Evolutionary conservation across 2,888 invertebrate species (phyloP).

Genomic region (Yponomeuta malinellus): DNA sequence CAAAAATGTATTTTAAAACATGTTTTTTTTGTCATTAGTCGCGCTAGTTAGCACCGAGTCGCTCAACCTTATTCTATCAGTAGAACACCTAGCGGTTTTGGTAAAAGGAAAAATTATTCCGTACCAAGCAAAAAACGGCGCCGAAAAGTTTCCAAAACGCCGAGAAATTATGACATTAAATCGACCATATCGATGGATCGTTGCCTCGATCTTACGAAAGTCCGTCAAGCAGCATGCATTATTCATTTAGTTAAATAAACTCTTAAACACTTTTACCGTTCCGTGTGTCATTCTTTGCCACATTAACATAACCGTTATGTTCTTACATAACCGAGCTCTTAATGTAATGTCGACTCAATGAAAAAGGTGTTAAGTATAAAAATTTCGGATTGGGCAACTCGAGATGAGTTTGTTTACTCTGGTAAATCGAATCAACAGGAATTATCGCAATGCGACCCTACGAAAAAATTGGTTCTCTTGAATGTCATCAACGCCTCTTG

Average conservation of each 20-base stretch:
- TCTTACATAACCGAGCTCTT: not conserved
- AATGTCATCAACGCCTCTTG: not conserved
- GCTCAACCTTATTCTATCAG: too few species aligned
- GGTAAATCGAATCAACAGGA: not conserved
- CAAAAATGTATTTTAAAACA: too few species aligned
- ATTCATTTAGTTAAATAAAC: not conserved
- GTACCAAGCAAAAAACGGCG: too few species aligned
- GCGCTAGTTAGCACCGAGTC: too few species aligned
- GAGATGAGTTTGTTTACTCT: not conserved
- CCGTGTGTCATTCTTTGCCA: not conserved
- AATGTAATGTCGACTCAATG: not conserved
- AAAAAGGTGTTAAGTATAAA: not conserved
- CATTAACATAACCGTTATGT: not conserved
- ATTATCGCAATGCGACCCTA: not conserved
- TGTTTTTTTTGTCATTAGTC: too few species aligned
- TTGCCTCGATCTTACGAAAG: conserved; percentile 1
- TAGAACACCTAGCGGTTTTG: too few species aligned
- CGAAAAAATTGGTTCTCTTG: not conserved
- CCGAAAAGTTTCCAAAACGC: too few species aligned
- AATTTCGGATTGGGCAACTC: not conserved
- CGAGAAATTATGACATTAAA: not conserved
- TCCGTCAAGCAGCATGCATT: not conserved
- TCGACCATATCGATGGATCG: not conserved
- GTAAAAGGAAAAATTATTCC: too few species aligned
- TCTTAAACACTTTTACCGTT: not conserved